These are phyloP conservation scores for Baryphthengus martii DNA, from an alignment of 2,113 vertebrate species.

Conservation along the genomic window DNA sequence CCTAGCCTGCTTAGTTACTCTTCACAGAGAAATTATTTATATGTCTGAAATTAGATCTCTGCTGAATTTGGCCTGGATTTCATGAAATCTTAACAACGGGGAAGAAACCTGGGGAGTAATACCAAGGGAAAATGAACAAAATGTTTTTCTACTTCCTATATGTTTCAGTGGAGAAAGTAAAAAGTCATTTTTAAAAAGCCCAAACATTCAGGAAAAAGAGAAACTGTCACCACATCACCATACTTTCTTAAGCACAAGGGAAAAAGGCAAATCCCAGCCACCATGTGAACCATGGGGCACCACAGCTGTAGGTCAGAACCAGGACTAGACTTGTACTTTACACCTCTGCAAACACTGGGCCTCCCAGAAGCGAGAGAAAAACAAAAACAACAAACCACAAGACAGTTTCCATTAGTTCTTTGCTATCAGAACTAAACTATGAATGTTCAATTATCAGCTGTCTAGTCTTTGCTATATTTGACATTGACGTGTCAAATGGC, in stretches of 20 bases:
- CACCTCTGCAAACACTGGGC: background rate
- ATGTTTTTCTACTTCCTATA: rapidly evolving
- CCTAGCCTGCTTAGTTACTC: background rate
- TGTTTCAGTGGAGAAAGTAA: background rate
- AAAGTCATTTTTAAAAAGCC: background rate
- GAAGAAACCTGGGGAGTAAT: rapidly evolving
- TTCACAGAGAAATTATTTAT: background rate
- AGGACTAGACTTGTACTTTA: background rate
- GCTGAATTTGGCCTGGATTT: background rate
- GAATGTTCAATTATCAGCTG: too few relatives aligned
- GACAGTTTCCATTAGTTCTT: background rate
- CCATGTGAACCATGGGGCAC: rapidly evolving
- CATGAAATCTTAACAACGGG: background rate
- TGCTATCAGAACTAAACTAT: too few relatives aligned
- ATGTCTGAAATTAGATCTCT: background rate
- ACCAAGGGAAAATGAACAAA: background rate
- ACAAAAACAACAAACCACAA: background rate
- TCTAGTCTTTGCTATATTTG: background rate
- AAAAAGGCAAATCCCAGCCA: background rate
- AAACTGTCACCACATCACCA: background rate
- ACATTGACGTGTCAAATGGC: too few relatives aligned
- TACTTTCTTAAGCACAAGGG: background rate
- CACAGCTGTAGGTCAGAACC: background rate
- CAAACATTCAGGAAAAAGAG: background rate
- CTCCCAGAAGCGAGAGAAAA: background rate